A percentile compares a stretch with the other conserved stretches of the same genome.
phyloP scores from a whole-genome alignment of 1,140 invertebrate genomes.

The Zaprionus camerounensis region DNA sequence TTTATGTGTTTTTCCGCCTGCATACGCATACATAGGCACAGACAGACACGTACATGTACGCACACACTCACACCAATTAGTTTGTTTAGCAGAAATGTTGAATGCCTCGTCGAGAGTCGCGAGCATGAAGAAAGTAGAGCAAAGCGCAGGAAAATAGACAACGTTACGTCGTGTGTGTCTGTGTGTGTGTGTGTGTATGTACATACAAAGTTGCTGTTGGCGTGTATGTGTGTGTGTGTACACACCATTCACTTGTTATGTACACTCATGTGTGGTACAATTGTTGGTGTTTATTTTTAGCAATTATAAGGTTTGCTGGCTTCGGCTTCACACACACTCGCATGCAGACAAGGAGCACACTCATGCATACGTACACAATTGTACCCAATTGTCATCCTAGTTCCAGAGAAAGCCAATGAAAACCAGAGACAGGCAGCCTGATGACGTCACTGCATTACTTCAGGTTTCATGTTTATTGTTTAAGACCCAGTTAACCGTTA shows the following conservation, averaged over 20 bases:
- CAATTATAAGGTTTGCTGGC: conserved; percentile 59
- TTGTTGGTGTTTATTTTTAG: conserved; percentile 63
- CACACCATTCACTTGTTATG: conserved; percentile 5
- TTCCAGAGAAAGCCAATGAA: neutral
- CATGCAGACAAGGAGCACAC: neutral
- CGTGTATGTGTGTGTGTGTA: neutral
- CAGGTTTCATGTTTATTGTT: conserved; percentile 8
- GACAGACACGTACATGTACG: conserved; percentile 1
- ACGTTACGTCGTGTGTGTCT: conserved; percentile 19
- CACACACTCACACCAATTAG: conserved; percentile 3
- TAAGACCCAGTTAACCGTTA: conserved; percentile 7
- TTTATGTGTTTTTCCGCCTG: neutral
- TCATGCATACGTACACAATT: conserved; percentile 1
- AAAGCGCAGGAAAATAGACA: conserved; percentile 26
- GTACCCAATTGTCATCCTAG: conserved; percentile 5
- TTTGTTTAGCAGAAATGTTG: conserved; percentile 6
- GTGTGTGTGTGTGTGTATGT: conserved; percentile 1
- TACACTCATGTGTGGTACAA: conserved; percentile 15
- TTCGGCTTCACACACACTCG: conserved; percentile 17
- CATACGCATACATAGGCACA: neutral
- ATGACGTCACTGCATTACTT: conserved; percentile 23
- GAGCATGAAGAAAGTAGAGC: conserved; percentile 12
- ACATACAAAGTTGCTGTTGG: neutral
- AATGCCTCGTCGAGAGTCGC: conserved; percentile 8
- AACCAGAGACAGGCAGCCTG: neutral